Conservation (phyloP, 2,797 vertebrate genomes). For the Falco novaeseelandiae region DNA sequence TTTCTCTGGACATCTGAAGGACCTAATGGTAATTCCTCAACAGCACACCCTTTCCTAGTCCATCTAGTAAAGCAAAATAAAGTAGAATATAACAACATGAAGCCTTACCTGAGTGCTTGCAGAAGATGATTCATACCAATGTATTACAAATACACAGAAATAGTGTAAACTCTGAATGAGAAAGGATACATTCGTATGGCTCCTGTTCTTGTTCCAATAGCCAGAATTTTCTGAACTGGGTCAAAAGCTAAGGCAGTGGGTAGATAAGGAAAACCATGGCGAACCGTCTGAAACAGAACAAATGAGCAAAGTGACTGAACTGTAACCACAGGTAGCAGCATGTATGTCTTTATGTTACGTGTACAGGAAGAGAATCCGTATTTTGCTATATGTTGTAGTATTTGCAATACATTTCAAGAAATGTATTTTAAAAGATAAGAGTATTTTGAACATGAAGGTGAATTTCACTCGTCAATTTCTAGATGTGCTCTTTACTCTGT, state of each 20-base stretch:
- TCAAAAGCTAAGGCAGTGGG: conserved; percentile 95
- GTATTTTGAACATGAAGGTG: neutral
- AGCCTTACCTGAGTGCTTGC: conserved; percentile 57
- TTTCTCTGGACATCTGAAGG: neutral
- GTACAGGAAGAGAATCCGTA: neutral
- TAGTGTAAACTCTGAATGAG: neutral
- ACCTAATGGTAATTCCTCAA: neutral
- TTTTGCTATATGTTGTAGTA: neutral
- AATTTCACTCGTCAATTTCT: neutral
- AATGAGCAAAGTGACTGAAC: neutral
- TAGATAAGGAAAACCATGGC: conserved; percentile 96
- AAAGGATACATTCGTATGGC: conserved; percentile 99
- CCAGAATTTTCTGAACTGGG: conserved; percentile 97
- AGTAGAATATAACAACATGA: neutral
- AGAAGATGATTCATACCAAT: neutral
- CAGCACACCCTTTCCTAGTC: neutral
- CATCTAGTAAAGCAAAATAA: neutral
- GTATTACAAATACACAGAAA: conserved; percentile 7
- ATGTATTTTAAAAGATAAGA: neutral
- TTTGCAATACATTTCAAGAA: neutral
- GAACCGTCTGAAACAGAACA: conserved; percentile 89
- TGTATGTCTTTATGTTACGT: neutral
- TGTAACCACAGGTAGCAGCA: neutral
- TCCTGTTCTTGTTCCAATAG: conserved; percentile 92
- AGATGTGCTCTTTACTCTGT: neutral